phyloP scores from a whole-genome alignment of 1,140 invertebrate species.

The Archivesica marissinica region DNA sequence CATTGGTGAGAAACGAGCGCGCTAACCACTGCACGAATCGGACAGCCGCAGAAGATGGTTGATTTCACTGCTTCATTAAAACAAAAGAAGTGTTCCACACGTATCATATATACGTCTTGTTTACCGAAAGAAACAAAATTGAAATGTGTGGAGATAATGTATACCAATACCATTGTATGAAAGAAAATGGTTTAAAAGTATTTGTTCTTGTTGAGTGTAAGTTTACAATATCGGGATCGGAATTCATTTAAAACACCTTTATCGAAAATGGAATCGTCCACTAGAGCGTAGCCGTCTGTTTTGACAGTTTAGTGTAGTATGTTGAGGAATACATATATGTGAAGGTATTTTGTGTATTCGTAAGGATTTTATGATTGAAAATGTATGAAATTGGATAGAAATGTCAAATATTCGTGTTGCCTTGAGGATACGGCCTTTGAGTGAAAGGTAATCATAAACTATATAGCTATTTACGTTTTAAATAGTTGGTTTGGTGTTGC shows the following conservation, averaged over 20 bases:
- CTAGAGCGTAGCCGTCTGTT: background rate
- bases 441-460: conserved; percentile 43
- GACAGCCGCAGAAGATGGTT: no score
- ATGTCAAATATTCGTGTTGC: conserved; percentile 60
- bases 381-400: conserved; percentile 56
- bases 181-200: background rate
- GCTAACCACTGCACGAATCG: no score
- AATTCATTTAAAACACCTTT: conserved; percentile 34
- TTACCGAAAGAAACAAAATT: no score
- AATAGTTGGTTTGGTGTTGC: no score
- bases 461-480: no score
- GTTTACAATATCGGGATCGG: background rate
- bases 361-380: conserved; percentile 38
- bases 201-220: background rate
- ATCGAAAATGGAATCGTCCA: conserved; percentile 46
- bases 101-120: no score
- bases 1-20: no score
- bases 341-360: conserved; percentile 39
- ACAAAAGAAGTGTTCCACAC: no score
- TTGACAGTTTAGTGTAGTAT: conserved; percentile 49
- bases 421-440: conserved; percentile 31
- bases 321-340: conserved; percentile 23
- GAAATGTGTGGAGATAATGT: background rate
- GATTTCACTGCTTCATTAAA: no score
- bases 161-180: background rate